phyloP scores from a whole-genome alignment of 2,113 vertebrate genomes.

The Ailurus styani region DNA sequence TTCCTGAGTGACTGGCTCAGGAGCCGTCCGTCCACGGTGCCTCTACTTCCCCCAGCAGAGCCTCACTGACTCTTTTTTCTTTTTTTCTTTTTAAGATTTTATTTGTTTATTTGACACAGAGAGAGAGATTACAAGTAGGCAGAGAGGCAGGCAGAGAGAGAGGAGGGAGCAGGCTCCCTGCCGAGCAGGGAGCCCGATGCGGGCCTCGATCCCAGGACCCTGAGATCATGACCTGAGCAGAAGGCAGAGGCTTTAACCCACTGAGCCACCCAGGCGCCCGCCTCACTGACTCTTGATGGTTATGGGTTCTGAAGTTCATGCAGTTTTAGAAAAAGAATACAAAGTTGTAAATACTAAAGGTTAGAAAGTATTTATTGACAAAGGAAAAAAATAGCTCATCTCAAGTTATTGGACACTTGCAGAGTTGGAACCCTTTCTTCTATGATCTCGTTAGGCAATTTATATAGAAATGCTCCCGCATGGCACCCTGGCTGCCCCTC shows the following conservation, averaged over 20 bases:
- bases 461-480: too few relatives aligned
- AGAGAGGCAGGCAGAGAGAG: too few relatives aligned
- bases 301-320: neutral
- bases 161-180: too few relatives aligned
- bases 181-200: too few relatives aligned
- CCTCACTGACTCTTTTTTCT: too few relatives aligned
- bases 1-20: neutral
- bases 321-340: neutral
- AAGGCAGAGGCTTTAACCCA: too few relatives aligned
- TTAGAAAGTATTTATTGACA: neutral
- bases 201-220: too few relatives aligned
- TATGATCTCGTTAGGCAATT: neutral
- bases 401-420: neutral
- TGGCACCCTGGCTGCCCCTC: neutral
- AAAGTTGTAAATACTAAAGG: neutral
- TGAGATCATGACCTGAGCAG: too few relatives aligned
- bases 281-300: neutral
- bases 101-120: too few relatives aligned
- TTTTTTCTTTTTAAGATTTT: too few relatives aligned
- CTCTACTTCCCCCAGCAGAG: neutral
- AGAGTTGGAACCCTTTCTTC: neutral
- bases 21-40: fast-evolving
- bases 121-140: too few relatives aligned
- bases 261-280: too few relatives aligned
- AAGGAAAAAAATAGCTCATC: neutral